Evolutionary conservation across 2,888 invertebrate species (phyloP), one percentile per base, ranked within the genome.

Genomic region (Drosophila diplacantha): DNA sequence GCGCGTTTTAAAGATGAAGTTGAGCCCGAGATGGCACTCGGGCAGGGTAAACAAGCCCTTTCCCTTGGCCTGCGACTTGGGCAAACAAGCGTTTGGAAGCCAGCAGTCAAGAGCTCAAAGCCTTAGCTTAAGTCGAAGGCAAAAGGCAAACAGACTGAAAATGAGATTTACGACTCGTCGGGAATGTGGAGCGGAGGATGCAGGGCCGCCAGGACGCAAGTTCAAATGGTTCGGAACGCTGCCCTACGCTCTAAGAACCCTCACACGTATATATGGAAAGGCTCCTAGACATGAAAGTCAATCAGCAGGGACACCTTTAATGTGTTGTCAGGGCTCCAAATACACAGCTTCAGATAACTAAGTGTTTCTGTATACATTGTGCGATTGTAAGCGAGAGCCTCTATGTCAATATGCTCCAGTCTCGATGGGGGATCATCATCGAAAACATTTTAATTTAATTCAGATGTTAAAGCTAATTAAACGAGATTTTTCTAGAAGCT

Each of bases 111-210:
- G 56, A 56, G 66, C 44, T 39, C 32, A 44, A 20, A 67, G 59
- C 39, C 39, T 43, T 29, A 39, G 50, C 51, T 51, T 46, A 61
- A 59, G 44, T 26, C 69, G 51, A 49, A 54, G 63, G 51, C 78
- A 37, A 57, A 61, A 71, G 59, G 63, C 63, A 71, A 79, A 73
- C 69, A 73, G 65, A 76, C 75, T 77, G 52, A 61, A 72, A 74
- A 80, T 68, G 64, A 67, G 72, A 75, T 75, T 80, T 74, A 69
- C 54, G 47, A 44, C 65, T 39, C 56, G 39, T 24, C 18, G 44
- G 44, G 29, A 18, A 18, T 18, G 44, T 18, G 29, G 29, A 31
- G 29, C 29, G 18, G 16, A 31, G 44, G 44, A 18, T 29, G 18
- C 44, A 14, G 44, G 29, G 26, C 14, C 29, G 18, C 12, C 44